Evolutionary conservation across 2,113 vertebrate genomes (phyloP), one percentile per base, ranked within the genome.

Genomic region (Callospermophilus lateralis): DNA sequence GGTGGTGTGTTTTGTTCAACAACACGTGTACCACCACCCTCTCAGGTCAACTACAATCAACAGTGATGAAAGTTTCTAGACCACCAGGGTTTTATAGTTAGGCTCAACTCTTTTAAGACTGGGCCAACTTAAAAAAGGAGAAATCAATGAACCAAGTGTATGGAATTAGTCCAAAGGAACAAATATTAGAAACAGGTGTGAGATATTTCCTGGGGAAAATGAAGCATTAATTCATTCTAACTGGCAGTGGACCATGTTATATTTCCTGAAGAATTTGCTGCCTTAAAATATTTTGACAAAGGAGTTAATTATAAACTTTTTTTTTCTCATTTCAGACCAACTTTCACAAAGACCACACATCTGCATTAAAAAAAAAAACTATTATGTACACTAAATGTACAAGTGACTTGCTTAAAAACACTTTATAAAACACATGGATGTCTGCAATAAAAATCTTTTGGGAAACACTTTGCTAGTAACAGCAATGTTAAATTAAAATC

Each of bases 171-270:
- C 84, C 96, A 97, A 89, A 94, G n/a, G 72, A 93, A 84, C 79
- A 90, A 87, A 94, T 88, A 95, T 90, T 93, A 94, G 45, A 93
- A 93, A 95, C 90, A 96, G 84, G 93, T 96, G 96, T 92, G 90
- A 87, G 90, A 70, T 77, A 39, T 51, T 89, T 88, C 51, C 76
- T 68, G 30, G 30, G 80, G 53, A 87, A 93, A 96, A 92, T 16
- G 39, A 92, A 92, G 19, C 45, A 61, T 53, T 84, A 58, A 87
- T 93, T 87, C 63, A 51, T 89, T 81, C 26, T 79, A 67, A 90
- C 55, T 90, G 93, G 65, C 53, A 79, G 15, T 67, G 70, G 45
- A 79, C 72, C 67, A 81, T 84, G 48, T 17, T 76, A 39, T 39
- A 84, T 61, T 83, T 95, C 86, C 55, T 81, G 85, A 93, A 83